Conservation (phyloP, 2,888 invertebrate genomes). For the Machimus rusticus region DNA sequence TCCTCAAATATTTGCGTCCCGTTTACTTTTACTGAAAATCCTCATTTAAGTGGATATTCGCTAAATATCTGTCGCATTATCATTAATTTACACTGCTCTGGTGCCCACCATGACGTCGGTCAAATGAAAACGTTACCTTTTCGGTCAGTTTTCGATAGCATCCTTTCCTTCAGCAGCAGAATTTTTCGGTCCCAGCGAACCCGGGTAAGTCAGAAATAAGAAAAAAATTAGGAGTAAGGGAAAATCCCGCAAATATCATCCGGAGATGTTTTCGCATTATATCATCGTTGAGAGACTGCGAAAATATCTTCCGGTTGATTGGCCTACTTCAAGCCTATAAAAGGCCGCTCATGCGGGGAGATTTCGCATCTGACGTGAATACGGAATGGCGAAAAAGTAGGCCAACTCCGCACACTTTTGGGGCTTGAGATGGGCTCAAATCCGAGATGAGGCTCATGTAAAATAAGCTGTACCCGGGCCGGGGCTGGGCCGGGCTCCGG, state of each 20-base stretch:
- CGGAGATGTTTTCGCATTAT: not conserved
- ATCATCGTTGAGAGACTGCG: conserved; percentile 32
- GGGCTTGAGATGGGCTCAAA: not conserved
- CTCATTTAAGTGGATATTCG: not conserved
- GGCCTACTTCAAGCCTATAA: conserved; percentile 26
- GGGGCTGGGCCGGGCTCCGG: not conserved
- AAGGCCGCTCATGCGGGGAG: conserved; percentile 1
- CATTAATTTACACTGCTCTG: not conserved
- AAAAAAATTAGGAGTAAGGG: not conserved
- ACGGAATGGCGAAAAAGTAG: conserved; percentile 5
- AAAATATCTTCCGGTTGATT: conserved; percentile 40
- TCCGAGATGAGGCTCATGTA: not conserved
- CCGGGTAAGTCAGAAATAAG: not conserved
- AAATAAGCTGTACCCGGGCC: not conserved
- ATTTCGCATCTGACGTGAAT: conserved; percentile 34
- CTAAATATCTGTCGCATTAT: not conserved
- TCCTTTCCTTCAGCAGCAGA: not conserved
- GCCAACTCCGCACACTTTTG: not conserved
- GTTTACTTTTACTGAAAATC: not conserved
- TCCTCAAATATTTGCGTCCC: not conserved
- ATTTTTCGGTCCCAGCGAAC: not conserved
- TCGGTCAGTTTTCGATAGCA: not conserved
- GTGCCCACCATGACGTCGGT: not conserved
- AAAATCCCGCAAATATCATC: not conserved
- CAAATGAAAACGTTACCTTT: not conserved